phyloP scores from a whole-genome alignment of 2,797 vertebrate genomes.

The Mormyrops boulengeri region DNA sequence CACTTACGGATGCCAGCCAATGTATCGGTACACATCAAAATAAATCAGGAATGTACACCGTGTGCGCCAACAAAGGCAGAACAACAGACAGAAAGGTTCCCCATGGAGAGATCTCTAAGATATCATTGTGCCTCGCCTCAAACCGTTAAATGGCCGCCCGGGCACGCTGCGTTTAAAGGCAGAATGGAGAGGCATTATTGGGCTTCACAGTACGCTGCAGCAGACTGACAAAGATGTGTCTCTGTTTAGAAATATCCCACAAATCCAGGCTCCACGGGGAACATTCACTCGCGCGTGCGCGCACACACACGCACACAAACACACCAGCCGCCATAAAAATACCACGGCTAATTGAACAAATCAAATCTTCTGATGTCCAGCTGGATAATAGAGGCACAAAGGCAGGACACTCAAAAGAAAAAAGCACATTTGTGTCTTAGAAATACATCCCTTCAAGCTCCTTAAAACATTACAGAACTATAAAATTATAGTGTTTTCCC shows the following conservation, averaged over 20 bases:
- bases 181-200: constrained; percentile 10
- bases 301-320: not conserved
- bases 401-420: constrained; percentile 18
- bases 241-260: not conserved
- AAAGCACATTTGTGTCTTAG: constrained; percentile 15
- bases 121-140: constrained; percentile 22
- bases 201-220: constrained; percentile 8
- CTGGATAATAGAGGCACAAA: not conserved
- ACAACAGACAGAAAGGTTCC: not conserved
- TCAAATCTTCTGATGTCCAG: constrained; percentile 1
- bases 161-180: constrained; percentile 15
- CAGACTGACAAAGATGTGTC: constrained; percentile 15
- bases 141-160: constrained; percentile 20
- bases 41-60: not conserved
- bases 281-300: not conserved
- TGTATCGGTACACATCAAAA: constrained; percentile 10
- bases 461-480: constrained; percentile 16
- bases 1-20: not conserved
- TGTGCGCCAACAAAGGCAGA: not conserved
- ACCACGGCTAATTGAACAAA: constrained; percentile 10
- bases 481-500: constrained; percentile 21
- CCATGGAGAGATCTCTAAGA: constrained; percentile 10
- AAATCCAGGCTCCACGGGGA: constrained; percentile 9
- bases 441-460: constrained; percentile 14
- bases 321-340: not conserved